These are phyloP conservation scores for Sarcophaga carnaria DNA, from an alignment of 2,888 invertebrate species.

Conservation along the genomic window DNA sequence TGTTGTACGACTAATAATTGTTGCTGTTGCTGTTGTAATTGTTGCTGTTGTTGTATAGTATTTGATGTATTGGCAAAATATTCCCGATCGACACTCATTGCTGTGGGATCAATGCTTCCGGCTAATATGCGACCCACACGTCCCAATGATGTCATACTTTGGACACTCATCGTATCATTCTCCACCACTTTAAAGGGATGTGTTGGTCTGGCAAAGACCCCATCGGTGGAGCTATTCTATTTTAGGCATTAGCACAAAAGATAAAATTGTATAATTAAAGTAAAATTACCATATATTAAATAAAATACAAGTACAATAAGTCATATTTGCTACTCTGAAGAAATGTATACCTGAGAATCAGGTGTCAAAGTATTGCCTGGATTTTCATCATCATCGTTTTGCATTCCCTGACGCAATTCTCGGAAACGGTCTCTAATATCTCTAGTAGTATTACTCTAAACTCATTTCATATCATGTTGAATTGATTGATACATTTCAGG, in stretches of 20 bases:
- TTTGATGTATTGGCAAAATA: constrained; percentile 77
- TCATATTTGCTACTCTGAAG: not conserved
- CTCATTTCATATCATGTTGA: constrained; percentile 21
- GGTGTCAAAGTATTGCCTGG: constrained; percentile 87
- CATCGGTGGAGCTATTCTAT: constrained; percentile 87
- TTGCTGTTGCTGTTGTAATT: constrained; percentile 73
- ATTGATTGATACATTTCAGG: constrained; percentile 28
- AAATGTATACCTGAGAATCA: constrained; percentile 85
- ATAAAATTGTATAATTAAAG: not conserved
- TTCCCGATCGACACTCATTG: constrained; percentile 80
- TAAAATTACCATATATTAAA: constrained; percentile 21
- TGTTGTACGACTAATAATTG: constrained; percentile 60
- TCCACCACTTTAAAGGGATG: constrained; percentile 94
- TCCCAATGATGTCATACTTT: constrained; percentile 94
- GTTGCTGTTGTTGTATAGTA: constrained; percentile 74
- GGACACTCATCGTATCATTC: constrained; percentile 92
- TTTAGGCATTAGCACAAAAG: constrained; percentile 37
- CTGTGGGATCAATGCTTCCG: constrained; percentile 85
- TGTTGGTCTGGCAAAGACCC: constrained; percentile 86
- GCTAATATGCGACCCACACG: constrained; percentile 91
- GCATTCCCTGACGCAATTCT: constrained; percentile 92
- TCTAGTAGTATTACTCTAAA: constrained; percentile 62
- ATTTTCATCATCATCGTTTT: constrained; percentile 92
- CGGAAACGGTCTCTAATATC: constrained; percentile 87
- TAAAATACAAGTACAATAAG: constrained; percentile 23